Conservation (phyloP, 2,113 vertebrate species). For the Fulica atra region DNA sequence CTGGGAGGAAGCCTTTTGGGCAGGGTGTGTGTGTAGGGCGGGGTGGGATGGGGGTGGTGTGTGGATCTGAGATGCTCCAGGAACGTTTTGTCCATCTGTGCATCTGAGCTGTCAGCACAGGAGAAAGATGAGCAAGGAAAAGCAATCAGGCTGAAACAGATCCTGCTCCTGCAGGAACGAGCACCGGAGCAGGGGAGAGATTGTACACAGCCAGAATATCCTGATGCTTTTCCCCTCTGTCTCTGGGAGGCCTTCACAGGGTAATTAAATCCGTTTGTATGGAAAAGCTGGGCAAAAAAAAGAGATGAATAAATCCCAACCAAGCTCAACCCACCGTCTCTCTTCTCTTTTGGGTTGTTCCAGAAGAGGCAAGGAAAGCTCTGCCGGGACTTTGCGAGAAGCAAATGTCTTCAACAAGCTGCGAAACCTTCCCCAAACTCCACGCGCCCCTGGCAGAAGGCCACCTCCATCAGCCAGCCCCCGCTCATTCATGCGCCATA, state of each 20-base stretch:
- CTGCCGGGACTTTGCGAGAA: slow-evolving; percentile 14
- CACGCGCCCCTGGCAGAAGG: slow-evolving; percentile 28
- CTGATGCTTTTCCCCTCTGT: slow-evolving; percentile 43
- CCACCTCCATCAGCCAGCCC: slow-evolving; percentile 20
- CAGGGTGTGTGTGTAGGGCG: not conserved
- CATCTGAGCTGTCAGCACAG: not conserved
- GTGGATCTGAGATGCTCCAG: not conserved
- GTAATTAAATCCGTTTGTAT: slow-evolving; percentile 36
- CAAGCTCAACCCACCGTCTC: not conserved
- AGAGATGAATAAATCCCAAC: not conserved
- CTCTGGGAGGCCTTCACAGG: slow-evolving; percentile 46
- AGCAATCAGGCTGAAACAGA: slow-evolving; percentile 12
- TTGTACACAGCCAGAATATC: not conserved
- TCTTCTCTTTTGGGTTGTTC: not conserved
- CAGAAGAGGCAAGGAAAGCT: slow-evolving; percentile 15
- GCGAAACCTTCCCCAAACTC: slow-evolving; percentile 13
- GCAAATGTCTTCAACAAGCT: not conserved
- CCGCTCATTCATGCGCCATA: slow-evolving; percentile 31
- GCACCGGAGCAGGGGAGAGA: not conserved
- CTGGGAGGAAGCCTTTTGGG: not conserved
- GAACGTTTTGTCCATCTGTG: slow-evolving; percentile 32
- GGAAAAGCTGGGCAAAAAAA: not conserved
- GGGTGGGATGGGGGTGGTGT: too few species aligned
- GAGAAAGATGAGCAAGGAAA: not conserved
- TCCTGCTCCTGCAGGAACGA: slow-evolving; percentile 6